Evolutionary conservation across 2,888 invertebrate genomes (phyloP).

Genomic region (Platypus cylindrus): DNA sequence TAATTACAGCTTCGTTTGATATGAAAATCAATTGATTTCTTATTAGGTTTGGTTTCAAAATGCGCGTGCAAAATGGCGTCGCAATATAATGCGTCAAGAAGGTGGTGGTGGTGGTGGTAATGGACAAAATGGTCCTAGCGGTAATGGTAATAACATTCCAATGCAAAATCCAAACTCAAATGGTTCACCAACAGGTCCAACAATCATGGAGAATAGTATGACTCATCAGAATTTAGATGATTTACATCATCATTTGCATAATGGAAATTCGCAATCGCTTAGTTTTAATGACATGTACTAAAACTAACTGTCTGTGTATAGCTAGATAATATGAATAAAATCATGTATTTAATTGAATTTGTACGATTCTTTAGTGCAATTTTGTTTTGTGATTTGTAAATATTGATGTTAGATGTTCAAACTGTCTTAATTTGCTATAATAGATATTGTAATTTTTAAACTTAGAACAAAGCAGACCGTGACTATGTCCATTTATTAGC

Average conservation of each 20-base stretch:
- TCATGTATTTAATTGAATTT: no score
- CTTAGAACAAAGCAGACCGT: no score
- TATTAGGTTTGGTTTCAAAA: slow-evolving; percentile 98
- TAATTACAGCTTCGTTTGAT: not conserved
- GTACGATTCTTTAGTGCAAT: no score
- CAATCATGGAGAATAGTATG: slow-evolving; percentile 38
- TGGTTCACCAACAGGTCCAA: slow-evolving; percentile 29
- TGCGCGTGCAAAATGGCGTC: slow-evolving; percentile 94
- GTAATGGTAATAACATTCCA: slow-evolving; percentile 22
- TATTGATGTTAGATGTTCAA: no score
- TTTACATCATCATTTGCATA: slow-evolving; percentile 42
- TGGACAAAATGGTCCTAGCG: no score
- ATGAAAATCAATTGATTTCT: slow-evolving; percentile 1
- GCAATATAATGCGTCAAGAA: slow-evolving; percentile 84
- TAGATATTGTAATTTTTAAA: no score
- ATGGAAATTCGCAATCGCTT: slow-evolving; percentile 33
- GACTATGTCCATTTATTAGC: no score
- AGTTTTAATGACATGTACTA: slow-evolving; percentile 36
- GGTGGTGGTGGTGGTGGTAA: slow-evolving; percentile 34
- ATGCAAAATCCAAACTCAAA: slow-evolving; percentile 26
- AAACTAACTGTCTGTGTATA: no score
- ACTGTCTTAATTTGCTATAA: no score
- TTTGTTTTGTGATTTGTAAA: no score
- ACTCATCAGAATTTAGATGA: slow-evolving; percentile 41
- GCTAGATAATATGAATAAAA: no score